Conservation (phyloP, 2,113 vertebrate species). For the Myotis lucifugus region DNA sequence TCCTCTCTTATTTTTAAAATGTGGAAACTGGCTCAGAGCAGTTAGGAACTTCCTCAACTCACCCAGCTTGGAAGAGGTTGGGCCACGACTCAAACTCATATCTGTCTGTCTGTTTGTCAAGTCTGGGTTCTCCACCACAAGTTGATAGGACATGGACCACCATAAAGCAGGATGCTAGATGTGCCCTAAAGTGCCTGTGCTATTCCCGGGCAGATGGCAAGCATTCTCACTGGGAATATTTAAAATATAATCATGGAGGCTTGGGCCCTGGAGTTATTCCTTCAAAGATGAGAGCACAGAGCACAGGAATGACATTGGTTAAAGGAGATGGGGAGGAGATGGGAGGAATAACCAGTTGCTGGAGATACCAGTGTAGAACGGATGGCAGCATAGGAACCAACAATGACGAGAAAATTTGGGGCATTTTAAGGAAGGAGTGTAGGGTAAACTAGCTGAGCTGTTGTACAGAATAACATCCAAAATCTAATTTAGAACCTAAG, state of each 20-base stretch:
- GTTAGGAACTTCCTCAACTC: not conserved
- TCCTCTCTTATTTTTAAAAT: not conserved
- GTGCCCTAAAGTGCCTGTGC: not conserved
- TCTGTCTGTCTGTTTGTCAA: not conserved
- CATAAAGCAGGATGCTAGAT: not conserved
- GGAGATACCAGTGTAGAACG: not conserved
- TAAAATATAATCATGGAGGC: not conserved
- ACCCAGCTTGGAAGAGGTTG: not conserved
- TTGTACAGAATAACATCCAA: not conserved
- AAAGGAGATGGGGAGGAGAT: not conserved
- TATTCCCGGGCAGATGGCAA: not conserved
- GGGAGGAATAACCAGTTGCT: no score
- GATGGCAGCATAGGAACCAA: not conserved
- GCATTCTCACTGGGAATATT: not conserved
- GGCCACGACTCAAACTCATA: not conserved
- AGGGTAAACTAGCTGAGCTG: not conserved
- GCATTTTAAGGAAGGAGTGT: not conserved
- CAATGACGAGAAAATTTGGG: not conserved
- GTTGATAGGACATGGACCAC: not conserved
- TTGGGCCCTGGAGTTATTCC: not conserved
- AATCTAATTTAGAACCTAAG: not conserved
- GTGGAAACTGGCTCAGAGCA: not conserved
- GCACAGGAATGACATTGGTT: not conserved
- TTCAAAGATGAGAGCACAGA: not conserved
- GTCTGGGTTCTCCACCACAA: not conserved